Conservation (phyloP, 37 sponge, comb jelly and placozoan genomes). For the Geodia barretti region DNA sequence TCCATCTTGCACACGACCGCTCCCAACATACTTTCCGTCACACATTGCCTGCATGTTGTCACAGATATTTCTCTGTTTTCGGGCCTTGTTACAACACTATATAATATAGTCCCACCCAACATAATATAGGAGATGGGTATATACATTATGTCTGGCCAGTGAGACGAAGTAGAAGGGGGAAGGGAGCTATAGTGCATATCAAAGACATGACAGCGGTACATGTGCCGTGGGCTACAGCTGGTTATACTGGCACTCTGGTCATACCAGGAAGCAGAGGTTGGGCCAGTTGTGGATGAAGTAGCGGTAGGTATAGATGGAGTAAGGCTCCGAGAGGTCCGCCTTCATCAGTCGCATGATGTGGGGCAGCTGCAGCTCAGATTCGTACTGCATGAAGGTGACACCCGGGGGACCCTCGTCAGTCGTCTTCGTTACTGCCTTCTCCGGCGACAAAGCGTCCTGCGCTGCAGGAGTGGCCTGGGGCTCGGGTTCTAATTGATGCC, state of each 20-base stretch:
- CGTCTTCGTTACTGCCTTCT: neutral
- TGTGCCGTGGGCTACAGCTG: too few species aligned
- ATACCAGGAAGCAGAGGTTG: constrained; percentile 70
- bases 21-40: constrained; percentile 77
- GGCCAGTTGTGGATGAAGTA: constrained; percentile 99
- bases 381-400: constrained; percentile 72
- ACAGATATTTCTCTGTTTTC: too few species aligned
- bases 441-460: neutral
- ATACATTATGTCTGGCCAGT: too few species aligned
- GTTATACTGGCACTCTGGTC: too few species aligned
- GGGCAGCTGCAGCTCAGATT: constrained; percentile 81
- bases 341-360: constrained; percentile 92
- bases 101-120: too few species aligned
- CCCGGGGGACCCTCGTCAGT: constrained; percentile 8
- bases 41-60: constrained; percentile 56
- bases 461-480: neutral
- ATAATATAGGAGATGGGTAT: too few species aligned
- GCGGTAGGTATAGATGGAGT: constrained; percentile 98
- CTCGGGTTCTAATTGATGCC: constrained; percentile 20
- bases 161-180: too few species aligned
- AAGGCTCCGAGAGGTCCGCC: constrained; percentile 94
- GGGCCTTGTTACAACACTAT: too few species aligned
- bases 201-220: too few species aligned
- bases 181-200: too few species aligned
- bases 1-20: constrained; percentile 97